Evolutionary conservation across 2,797 vertebrate genomes (phyloP), one percentile per base, ranked within the genome.

Genomic region (Argyrosomus regius): DNA sequence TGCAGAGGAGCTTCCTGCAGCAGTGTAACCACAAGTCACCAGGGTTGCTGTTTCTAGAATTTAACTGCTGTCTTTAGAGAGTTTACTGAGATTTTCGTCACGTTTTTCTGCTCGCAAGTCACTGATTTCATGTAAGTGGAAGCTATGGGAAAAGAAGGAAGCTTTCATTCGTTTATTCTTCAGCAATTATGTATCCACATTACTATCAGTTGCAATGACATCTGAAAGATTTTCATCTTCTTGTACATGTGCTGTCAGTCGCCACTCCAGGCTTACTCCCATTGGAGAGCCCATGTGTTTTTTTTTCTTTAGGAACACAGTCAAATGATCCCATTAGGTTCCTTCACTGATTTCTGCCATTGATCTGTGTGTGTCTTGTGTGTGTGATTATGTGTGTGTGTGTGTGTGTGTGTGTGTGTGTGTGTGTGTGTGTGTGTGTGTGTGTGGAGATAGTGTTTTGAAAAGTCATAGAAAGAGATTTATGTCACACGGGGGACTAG

Each of bases 261-360:
- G n/a, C 61, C 0, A 5, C 77, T 74, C 77, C 73, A 84, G 86
- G 78, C 75, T 50, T 58, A 72, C 26, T 88, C 86, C 79, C 79
- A 75, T 14, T 58, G 75, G 78, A 84, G 76, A 86, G 17, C 28
- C 24, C 1, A n/a, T 11, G 6, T 71, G 31, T 26, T 49, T 63
- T 67, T 72, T 75, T 62, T 64, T 71, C 68, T 81, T 61, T 49
- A 78, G 65, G 59, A 86, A 81, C 57, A 31, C 53, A 74, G 71
- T 85, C 82, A 82, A 89, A 84, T 85, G 49, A 85, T 88, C 87
- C 71, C 59, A 88, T 87, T 88, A 79, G 69, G 64, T 80, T 83
- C 26, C n/a, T 14, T 43, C 18, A 72, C 74, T 77, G 70, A 85
- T 74, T 70, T 69, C 35, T 77, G 26, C 69, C 28, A 87, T 54